A percentile compares a stretch with the other conserved stretches of the same genome.
phyloP scores from a whole-genome alignment of 2,113 vertebrate genomes.

The Muntiacus reevesi region DNA sequence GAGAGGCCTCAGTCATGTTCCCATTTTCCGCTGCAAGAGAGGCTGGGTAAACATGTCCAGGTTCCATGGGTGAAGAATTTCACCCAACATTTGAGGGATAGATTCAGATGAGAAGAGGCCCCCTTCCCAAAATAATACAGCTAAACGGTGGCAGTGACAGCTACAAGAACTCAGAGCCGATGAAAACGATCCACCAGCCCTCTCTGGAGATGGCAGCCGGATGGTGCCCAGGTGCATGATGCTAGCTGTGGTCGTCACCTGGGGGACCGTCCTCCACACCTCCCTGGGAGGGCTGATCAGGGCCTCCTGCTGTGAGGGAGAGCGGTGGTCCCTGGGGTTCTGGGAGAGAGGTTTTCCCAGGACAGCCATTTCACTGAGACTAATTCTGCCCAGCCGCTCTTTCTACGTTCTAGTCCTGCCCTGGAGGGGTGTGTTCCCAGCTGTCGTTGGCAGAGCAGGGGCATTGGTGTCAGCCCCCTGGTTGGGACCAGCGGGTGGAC shows the following conservation, averaged over 20 bases:
- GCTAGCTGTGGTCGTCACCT: fast-evolving
- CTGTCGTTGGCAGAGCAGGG: background rate
- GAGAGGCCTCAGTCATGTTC: fast-evolving
- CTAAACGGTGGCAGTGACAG: fast-evolving
- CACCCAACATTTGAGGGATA: background rate
- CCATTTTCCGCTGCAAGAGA: background rate
- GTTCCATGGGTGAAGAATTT: fast-evolving
- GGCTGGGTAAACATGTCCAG: background rate
- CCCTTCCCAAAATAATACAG: fast-evolving
- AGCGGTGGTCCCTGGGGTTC: background rate
- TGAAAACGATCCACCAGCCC: fast-evolving
- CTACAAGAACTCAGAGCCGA: fast-evolving
- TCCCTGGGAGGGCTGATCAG: fast-evolving
- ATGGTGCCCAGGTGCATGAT: background rate
- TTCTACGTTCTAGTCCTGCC: background rate
- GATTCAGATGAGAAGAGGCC: background rate
- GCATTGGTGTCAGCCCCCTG: fast-evolving
- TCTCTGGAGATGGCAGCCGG: fast-evolving
- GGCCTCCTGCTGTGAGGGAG: fast-evolving
- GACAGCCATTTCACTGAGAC: fast-evolving
- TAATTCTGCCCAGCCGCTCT: background rate
- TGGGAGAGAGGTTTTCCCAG: background rate
- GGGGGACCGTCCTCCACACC: fast-evolving
- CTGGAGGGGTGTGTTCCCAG: too few relatives aligned
- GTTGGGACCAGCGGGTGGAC: fast-evolving